phyloP scores from a whole-genome alignment of 2,888 invertebrate genomes.

The Crossocerus cetratus region DNA sequence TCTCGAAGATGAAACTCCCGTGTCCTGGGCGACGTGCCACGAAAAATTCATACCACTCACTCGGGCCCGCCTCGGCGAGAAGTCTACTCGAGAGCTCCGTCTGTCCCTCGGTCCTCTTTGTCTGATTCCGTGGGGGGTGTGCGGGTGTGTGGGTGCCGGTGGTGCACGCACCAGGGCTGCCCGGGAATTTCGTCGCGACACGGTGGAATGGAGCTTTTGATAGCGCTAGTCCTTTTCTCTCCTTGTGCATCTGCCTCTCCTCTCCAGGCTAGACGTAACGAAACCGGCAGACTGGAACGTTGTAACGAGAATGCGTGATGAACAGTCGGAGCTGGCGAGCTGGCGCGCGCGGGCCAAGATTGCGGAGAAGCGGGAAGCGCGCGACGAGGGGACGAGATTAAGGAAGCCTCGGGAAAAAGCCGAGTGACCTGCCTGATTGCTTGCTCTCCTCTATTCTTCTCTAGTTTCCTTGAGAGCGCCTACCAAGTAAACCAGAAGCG shows the following conservation, averaged over 20 bases:
- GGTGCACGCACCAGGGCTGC: not conserved
- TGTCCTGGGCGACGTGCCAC: not conserved
- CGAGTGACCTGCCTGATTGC: not conserved
- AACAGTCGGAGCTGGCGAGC: not conserved
- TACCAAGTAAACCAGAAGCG: not conserved
- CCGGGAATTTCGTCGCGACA: constrained; percentile 24
- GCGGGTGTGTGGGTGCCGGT: not conserved
- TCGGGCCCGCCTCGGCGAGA: not conserved
- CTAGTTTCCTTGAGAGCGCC: not conserved
- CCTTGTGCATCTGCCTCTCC: no score
- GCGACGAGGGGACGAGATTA: constrained; percentile 8
- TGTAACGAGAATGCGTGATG: constrained; percentile 12
- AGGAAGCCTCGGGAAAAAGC: not conserved
- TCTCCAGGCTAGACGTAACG: not conserved
- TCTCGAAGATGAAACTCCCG: constrained; percentile 1
- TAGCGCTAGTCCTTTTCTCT: not conserved
- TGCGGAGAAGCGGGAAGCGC: constrained; percentile 4
- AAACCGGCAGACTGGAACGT: constrained; percentile 21
- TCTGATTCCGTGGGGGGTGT: not conserved
- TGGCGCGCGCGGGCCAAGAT: not conserved
- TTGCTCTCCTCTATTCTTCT: not conserved
- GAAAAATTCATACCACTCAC: not conserved
- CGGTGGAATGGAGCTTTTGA: constrained; percentile 24
- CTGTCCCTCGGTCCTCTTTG: not conserved
- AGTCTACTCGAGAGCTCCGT: no score